Percentiles rank a stretch among this genome's conserved stretches.
phyloP scores from a whole-genome alignment of 2,113 vertebrate species.

The Hippotragus niger region DNA sequence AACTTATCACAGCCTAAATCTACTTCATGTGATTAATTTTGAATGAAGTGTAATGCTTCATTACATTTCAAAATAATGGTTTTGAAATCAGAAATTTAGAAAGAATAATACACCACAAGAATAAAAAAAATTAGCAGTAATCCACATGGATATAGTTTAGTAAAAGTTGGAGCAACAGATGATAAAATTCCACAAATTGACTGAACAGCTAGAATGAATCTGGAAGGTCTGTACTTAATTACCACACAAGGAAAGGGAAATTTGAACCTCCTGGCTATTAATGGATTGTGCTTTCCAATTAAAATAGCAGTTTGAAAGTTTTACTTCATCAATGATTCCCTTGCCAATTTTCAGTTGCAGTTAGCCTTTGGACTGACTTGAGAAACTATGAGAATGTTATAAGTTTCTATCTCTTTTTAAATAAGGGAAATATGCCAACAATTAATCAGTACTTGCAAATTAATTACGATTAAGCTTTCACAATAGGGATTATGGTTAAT shows the following conservation, averaged over 20 bases:
- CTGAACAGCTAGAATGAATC: constrained; percentile 61
- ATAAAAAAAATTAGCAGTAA: constrained; percentile 63
- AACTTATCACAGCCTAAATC: not conserved
- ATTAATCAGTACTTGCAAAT: constrained; percentile 79
- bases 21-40: constrained; percentile 52
- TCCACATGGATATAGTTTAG: not conserved
- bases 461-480: constrained; percentile 79
- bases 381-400: constrained; percentile 34
- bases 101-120: not conserved
- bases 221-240: constrained; percentile 68
- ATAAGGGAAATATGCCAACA: constrained; percentile 65
- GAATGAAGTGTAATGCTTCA: constrained; percentile 2
- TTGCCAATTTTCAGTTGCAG: constrained; percentile 18
- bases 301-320: constrained; percentile 67
- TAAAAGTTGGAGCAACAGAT: not conserved
- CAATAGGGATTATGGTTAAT: constrained; percentile 77
- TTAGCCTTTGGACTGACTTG: constrained; percentile 55
- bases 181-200: constrained; percentile 66
- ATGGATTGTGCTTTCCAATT: constrained; percentile 69
- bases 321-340: constrained; percentile 22
- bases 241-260: constrained; percentile 66
- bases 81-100: constrained; percentile 57
- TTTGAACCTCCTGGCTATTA: constrained; percentile 60
- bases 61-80: constrained; percentile 60
- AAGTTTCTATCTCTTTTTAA: constrained; percentile 59